These are phyloP conservation scores for Apogon hyalosoma DNA, from an alignment of 2,797 vertebrate genomes.

Conservation along the genomic window DNA sequence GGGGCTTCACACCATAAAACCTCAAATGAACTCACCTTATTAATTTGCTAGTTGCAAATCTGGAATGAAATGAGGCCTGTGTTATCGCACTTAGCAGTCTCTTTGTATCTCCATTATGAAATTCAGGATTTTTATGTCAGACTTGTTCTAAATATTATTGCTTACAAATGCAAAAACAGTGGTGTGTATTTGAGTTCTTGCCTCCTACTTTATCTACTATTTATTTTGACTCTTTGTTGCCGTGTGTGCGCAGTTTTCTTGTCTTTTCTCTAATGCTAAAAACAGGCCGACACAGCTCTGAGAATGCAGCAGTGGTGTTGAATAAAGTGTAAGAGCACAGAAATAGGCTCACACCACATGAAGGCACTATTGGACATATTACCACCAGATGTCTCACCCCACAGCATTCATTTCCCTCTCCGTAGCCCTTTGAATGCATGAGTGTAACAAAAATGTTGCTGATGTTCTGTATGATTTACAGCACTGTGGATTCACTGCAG, in stretches of 20 bases:
- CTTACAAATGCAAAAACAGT: slow-evolving; percentile 5
- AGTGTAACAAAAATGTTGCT: slow-evolving; percentile 67
- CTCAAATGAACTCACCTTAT: slow-evolving; percentile 85
- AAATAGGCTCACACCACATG: slow-evolving; percentile 66
- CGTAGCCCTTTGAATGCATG: slow-evolving; percentile 37
- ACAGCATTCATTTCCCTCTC: slow-evolving; percentile 31
- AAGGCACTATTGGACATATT: slow-evolving; percentile 67
- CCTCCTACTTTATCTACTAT: not conserved
- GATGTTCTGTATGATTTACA: slow-evolving; percentile 61
- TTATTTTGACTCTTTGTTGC: slow-evolving; percentile 2
- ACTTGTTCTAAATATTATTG: no score
- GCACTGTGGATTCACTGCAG: slow-evolving; percentile 43
- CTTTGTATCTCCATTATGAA: slow-evolving; percentile 38
- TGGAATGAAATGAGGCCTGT: slow-evolving; percentile 79
- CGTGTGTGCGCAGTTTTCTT: not conserved
- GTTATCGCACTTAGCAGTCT: slow-evolving; percentile 32
- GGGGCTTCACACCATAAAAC: slow-evolving; percentile 80
- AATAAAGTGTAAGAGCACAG: slow-evolving; percentile 48
- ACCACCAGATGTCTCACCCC: slow-evolving; percentile 77
- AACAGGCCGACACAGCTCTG: slow-evolving; percentile 11
- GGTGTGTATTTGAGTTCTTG: slow-evolving; percentile 16
- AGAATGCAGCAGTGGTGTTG: slow-evolving; percentile 23
- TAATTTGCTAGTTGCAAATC: slow-evolving; percentile 88
- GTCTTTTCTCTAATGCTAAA: slow-evolving; percentile 9
- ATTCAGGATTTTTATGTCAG: not conserved